Evolutionary conservation across 2,113 vertebrate genomes (phyloP), one percentile per base, ranked within the genome.

Genomic region (Pica pica): DNA sequence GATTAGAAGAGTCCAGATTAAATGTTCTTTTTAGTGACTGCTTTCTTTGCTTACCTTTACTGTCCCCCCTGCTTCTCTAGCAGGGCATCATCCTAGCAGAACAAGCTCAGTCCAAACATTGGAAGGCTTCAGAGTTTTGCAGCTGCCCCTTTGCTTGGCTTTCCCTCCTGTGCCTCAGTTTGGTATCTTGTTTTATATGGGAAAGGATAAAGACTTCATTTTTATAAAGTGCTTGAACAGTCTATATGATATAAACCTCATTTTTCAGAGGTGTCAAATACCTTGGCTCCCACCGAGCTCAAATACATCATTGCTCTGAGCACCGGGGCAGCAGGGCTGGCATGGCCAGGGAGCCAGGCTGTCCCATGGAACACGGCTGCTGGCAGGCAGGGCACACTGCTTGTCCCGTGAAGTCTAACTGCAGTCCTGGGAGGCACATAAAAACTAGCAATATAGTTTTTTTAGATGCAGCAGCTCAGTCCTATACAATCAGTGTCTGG

Each of bases 311-410:
- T 3, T 1, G 1, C 63, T n/a, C 60, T 8, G 56, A 42, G 69
- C 0, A 2, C 9, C 0, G 0, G 53, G 33, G 35, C 37, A 30
- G 26, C 1, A 0, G 60, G 76, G 47, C 44, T 61, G 0, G 20
- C 59, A 7, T 0, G 1, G 49, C 28, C 47, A 17, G 9, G 39
- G 56, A 76, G 53, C 35, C 1, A 3, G 44, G 44, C n/a, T 46
- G 61, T 57, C 71, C 76, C 20, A 1, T 0, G 2, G 61, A n/a
- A 27, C 2, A 0, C 1, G 19, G 52, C n/a, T 37, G 50, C 65
- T 7, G 42, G n/a, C 68, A 63, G 70, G 49, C 37, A 61, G 21
- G 4, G 2, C 50, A 42, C 8, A 0, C 35, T 2, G 4, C 77
- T 10, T 13, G 27, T 27, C 60, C 74, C 5, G 3, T 4, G 16